A percentile compares a stretch with the other conserved stretches of the same genome.
These are phyloP conservation scores for Nezara viridula DNA, from an alignment of 2,888 invertebrate species.

Conservation along the genomic window DNA sequence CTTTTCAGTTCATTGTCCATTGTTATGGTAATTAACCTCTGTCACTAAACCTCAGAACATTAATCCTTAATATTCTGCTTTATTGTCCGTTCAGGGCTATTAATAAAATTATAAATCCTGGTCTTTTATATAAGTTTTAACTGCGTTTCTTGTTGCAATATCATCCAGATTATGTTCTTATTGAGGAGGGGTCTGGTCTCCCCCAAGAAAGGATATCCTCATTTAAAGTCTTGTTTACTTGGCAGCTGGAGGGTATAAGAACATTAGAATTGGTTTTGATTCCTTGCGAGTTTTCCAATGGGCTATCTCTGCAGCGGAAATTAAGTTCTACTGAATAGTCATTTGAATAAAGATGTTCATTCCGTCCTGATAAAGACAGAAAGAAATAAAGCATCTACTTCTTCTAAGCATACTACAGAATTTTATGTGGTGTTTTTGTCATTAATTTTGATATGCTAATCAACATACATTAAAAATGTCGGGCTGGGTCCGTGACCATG, in stretches of 20 bases:
- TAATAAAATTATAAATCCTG: neutral
- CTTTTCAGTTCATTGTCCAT: too few relatives aligned
- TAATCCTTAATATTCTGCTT: neutral
- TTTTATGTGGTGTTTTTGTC: too few relatives aligned
- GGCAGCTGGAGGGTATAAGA: neutral
- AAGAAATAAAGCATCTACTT: too few relatives aligned
- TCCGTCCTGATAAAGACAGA: neutral
- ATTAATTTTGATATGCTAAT: too few relatives aligned
- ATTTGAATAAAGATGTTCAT: neutral
- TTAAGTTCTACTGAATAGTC: neutral
- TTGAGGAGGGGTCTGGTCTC: neutral
- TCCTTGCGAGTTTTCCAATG: neutral
- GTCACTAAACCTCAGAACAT: neutral
- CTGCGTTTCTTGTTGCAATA: too few relatives aligned
- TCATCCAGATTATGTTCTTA: neutral
- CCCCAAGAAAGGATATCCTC: slow-evolving; percentile 11
- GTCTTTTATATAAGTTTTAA: neutral
- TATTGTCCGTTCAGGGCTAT: neutral
- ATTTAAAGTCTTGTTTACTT: slow-evolving; percentile 9
- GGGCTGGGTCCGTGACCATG: too few relatives aligned
- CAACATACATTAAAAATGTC: too few relatives aligned
- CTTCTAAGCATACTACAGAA: too few relatives aligned
- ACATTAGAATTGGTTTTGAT: neutral
- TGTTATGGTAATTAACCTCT: neutral
- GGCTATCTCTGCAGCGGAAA: neutral